Conservation (phyloP, 2,113 vertebrate species). For the Epinephelus fuscoguttatus region DNA sequence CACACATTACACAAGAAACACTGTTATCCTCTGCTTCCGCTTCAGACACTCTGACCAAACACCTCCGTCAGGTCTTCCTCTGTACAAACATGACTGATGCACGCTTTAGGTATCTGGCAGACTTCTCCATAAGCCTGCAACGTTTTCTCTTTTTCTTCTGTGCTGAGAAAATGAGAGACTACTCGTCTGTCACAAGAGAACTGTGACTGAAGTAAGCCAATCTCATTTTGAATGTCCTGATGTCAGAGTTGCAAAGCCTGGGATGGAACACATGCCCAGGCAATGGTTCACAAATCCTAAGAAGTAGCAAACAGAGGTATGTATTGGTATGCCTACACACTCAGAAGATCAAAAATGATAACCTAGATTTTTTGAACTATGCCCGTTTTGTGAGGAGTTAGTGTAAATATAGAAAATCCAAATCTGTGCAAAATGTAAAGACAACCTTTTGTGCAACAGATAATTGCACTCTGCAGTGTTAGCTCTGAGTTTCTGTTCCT, state of each 20-base stretch:
- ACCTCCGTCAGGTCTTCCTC: constrained; percentile 44
- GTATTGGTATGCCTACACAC: background rate
- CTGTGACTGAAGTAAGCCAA: background rate
- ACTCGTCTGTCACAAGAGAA: background rate
- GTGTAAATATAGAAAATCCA: background rate
- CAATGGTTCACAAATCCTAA: background rate
- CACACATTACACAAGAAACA: constrained; percentile 69
- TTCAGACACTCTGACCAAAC: constrained; percentile 58
- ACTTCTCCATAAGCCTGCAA: background rate
- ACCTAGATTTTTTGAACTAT: background rate
- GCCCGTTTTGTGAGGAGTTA: background rate
- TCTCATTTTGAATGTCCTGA: background rate
- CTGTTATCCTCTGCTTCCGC: constrained; percentile 63
- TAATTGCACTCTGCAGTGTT: constrained; percentile 48
- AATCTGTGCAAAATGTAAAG: constrained; percentile 27
- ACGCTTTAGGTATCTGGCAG: constrained; percentile 48
- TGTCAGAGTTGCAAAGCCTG: background rate
- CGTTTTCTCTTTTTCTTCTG: background rate
- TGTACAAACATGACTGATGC: constrained; percentile 21
- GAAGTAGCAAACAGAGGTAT: background rate
- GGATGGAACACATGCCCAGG: background rate
- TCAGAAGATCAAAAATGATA: background rate
- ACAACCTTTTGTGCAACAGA: constrained; percentile 25
- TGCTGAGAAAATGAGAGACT: background rate
- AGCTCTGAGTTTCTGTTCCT: constrained; percentile 19